These are phyloP conservation scores for Nixonia krombeini DNA, from an alignment of 1,140 invertebrate genomes.

Conservation along the genomic window DNA sequence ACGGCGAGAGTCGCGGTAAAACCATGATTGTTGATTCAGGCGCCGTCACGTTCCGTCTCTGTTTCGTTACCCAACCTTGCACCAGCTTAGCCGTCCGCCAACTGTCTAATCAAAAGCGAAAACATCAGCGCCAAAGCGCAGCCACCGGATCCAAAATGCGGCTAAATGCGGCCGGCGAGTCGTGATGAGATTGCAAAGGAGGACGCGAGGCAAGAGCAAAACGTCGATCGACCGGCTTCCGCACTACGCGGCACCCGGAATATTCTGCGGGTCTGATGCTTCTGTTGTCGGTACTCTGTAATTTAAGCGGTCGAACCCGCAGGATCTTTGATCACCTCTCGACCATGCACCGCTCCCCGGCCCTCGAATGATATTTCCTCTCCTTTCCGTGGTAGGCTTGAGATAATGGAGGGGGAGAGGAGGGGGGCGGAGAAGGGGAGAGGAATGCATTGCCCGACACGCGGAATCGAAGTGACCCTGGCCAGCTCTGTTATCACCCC, in stretches of 20 bases:
- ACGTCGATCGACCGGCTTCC: conserved; percentile 37
- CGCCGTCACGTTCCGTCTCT: too few relatives aligned
- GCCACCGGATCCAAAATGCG: neutral
- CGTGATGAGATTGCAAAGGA: conserved; percentile 1
- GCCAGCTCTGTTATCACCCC: conserved; percentile 35
- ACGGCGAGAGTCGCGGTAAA: too few relatives aligned
- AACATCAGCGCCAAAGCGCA: too few relatives aligned
- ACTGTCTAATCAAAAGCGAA: too few relatives aligned
- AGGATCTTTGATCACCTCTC: conserved; percentile 52
- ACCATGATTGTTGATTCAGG: too few relatives aligned
- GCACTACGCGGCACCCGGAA: conserved; percentile 50
- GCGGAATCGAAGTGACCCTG: conserved; percentile 11
- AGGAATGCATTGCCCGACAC: conserved; percentile 33
- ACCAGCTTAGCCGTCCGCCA: too few relatives aligned
- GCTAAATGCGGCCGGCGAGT: neutral
- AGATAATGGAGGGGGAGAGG: too few relatives aligned
- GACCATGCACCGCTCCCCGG: conserved; percentile 42
- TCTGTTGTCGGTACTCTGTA: conserved; percentile 57
- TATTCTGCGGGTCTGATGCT: conserved; percentile 31
- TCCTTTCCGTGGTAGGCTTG: too few relatives aligned
- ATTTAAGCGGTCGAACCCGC: conserved; percentile 62
- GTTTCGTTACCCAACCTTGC: too few relatives aligned
- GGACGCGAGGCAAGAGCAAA: neutral
- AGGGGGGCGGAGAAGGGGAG: too few relatives aligned
- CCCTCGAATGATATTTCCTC: conserved; percentile 55